Conservation (phyloP, 2,888 invertebrate genomes). For the Ametastegia equiseti region DNA sequence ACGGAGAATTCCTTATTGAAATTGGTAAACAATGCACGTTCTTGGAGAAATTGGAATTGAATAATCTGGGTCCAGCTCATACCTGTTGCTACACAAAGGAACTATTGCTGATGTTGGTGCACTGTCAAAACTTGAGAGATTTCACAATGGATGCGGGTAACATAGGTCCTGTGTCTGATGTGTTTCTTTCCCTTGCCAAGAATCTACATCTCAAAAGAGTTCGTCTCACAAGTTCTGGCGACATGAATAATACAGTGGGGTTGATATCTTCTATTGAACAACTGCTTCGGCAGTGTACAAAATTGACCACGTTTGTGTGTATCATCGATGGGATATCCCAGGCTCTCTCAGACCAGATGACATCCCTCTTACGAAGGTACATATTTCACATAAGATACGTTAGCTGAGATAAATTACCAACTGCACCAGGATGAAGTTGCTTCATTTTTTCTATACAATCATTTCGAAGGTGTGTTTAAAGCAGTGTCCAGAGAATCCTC, state of each 20-base stretch:
- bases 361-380: background rate
- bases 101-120: background rate
- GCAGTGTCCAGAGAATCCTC: background rate
- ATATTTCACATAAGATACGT: background rate
- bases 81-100: slow-evolving; percentile 2
- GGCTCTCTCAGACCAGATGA: background rate
- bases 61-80: background rate
- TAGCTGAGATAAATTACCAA: background rate
- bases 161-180: background rate
- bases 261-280: background rate
- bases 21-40: background rate
- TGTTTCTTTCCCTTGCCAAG: background rate
- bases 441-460: too few species aligned
- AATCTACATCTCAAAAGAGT: slow-evolving; percentile 6
- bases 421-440: background rate
- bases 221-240: background rate
- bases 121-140: background rate
- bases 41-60: background rate
- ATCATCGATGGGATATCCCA: background rate
- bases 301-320: background rate
- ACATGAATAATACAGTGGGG: background rate
- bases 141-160: background rate
- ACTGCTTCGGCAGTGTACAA: background rate
- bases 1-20: slow-evolving; percentile 19
- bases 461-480: background rate